Percentiles rank a stretch among this genome's conserved stretches.
phyloP scores from a whole-genome alignment of 2,888 invertebrate genomes.

The Seladonia tumulorum region DNA sequence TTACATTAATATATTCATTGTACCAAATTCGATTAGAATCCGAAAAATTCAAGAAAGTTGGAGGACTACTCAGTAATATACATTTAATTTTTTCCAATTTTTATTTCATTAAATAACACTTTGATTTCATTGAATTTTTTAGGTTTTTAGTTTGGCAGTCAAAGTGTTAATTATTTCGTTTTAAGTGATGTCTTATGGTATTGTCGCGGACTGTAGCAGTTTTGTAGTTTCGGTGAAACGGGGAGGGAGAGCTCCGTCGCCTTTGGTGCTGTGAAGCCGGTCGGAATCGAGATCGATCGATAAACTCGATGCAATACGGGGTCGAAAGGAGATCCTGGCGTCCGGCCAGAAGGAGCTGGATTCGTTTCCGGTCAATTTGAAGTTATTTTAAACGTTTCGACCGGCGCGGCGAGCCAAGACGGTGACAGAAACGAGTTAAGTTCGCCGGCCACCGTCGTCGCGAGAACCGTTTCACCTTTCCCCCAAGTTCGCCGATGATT shows the following conservation, averaged over 20 bases:
- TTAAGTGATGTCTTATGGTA: no score
- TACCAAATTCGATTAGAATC: no score
- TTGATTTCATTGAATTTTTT: no score
- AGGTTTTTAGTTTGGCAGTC: no score
- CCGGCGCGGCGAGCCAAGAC: not conserved
- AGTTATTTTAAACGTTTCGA: conserved; percentile 22
- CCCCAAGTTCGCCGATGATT: not conserved
- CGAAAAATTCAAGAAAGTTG: no score
- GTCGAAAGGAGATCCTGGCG: conserved; percentile 4
- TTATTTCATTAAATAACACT: no score
- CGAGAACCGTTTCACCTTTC: not conserved
- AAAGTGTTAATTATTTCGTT: no score
- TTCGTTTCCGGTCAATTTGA: conserved; percentile 39
- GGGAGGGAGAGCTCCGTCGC: not conserved
- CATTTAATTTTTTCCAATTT: no score
- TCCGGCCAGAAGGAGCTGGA: conserved; percentile 14
- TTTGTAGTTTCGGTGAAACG: not conserved
- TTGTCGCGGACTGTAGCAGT: no score
- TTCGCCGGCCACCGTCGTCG: not conserved
- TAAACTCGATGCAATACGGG: not conserved
- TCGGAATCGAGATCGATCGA: conserved; percentile 16
- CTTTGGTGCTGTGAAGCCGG: no score
- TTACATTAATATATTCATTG: no score
- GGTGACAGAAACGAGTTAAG: conserved; percentile 2
- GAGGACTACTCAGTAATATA: no score